Evolutionary conservation across 2,113 vertebrate genomes (phyloP), one percentile per base, ranked within the genome.

Genomic region (Bothrops jararaca): DNA sequence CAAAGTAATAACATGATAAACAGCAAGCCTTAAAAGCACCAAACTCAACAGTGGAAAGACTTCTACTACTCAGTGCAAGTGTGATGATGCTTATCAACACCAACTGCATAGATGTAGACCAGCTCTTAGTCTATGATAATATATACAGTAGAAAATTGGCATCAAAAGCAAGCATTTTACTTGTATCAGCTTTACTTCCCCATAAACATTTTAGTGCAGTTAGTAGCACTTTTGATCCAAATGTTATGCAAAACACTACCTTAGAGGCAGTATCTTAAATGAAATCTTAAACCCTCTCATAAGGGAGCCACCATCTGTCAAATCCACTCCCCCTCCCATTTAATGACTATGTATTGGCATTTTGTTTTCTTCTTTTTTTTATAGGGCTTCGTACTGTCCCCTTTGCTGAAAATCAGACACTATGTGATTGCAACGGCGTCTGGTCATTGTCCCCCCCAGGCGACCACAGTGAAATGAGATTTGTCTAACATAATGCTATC

Each of bases 221-320:
- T n/a, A 18, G 39, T 48, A 54, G 45, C 80, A 57, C 57, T 86
- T 80, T 60, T 85, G 64, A 94, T 93, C 90, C 92, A 94, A 94
- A 56, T 86, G 91, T 95, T 57, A 95, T 96, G 94, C 56, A 96
- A 96, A 94, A 91, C 94, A 95, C 95, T 95, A 96, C 89, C 74
- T 92, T 92, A 58, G 91, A 92, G 87, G 69, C 93, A 94, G 93
- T 69, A 34, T 74, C 90, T 94, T 93, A 96, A 94, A 52, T 85
- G 26, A 39, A 89, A 90, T 96, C 94, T 86, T 92, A 96, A 96
- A 92, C 64, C 93, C 90, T 91, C 56, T 91, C 53, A 85, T 93
- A 86, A 94, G 88, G 85, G 94, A 96, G 57, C 94, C 93, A 93
- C 94, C 85, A 91, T 93, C 53, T 12, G 90, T 92, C 2, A 94